These are phyloP conservation scores for Megalops atlanticus DNA, from an alignment of 2,113 vertebrate genomes.

Conservation along the genomic window DNA sequence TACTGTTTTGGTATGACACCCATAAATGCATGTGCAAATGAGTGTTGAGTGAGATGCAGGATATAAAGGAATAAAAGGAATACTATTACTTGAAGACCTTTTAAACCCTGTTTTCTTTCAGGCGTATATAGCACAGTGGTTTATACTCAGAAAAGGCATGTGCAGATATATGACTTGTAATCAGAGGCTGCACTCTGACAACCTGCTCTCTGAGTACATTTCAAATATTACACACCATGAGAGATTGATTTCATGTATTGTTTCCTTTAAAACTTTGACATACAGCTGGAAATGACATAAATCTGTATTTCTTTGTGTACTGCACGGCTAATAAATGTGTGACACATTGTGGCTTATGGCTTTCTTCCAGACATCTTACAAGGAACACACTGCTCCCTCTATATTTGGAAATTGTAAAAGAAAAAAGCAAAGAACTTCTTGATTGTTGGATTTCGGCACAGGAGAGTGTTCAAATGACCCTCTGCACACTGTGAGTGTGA, in stretches of 20 bases:
- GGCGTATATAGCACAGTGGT: not conserved
- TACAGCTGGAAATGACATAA: constrained; percentile 17
- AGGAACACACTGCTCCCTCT: too few relatives aligned
- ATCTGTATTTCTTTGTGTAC: constrained; percentile 9
- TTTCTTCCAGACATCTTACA: not conserved
- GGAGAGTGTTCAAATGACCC: not conserved
- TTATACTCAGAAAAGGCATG: not conserved
- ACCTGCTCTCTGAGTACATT: not conserved
- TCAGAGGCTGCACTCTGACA: not conserved
- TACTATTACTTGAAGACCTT: not conserved
- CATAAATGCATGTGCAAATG: too few relatives aligned
- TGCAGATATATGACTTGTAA: not conserved
- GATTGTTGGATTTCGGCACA: not conserved
- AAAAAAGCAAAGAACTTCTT: not conserved
- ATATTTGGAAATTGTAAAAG: not conserved
- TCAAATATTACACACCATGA: not conserved
- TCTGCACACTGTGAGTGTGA: constrained; percentile 8
- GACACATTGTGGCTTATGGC: not conserved
- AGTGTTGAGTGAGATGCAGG: too few relatives aligned
- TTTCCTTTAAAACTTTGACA: constrained; percentile 4
- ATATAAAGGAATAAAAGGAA: not conserved
- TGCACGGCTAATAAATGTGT: constrained; percentile 9
- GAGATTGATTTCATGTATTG: constrained; percentile 21
- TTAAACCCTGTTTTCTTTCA: not conserved
- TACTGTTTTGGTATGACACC: too few relatives aligned